Evolutionary conservation across 2,113 vertebrate species (phyloP).

Genomic region (Campylomormyrus tamandua): DNA sequence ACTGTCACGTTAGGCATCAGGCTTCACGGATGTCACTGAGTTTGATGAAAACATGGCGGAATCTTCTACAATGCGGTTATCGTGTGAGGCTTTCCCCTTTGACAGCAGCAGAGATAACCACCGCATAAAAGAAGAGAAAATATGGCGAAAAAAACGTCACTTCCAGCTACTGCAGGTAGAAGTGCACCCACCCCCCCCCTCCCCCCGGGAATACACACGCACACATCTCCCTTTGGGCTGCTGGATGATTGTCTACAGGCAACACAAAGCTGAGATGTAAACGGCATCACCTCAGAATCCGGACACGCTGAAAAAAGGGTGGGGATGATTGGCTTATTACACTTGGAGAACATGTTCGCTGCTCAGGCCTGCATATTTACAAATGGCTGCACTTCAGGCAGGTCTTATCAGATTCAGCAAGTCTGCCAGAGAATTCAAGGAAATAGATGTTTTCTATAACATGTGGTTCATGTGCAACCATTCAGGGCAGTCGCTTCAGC

Average conservation of each 20-base stretch:
- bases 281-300: neutral
- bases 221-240: neutral
- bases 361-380: constrained; percentile 2
- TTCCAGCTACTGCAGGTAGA: constrained; percentile 29
- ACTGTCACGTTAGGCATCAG: neutral
- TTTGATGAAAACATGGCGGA: neutral
- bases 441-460: neutral
- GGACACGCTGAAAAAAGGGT: neutral
- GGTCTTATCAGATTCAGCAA: neutral
- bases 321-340: neutral
- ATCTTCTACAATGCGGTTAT: neutral
- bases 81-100: neutral
- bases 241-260: constrained; percentile 15
- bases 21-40: neutral
- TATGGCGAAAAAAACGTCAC: neutral
- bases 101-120: neutral
- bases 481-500: neutral
- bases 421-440: neutral
- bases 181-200: constrained; percentile 26
- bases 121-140: neutral
- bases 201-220: constrained; percentile 22
- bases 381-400: neutral
- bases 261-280: neutral
- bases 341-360: neutral
- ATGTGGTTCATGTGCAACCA: neutral